Evolutionary conservation across 2,113 vertebrate species (phyloP).

Genomic region (Sinocyclocheilus grahami): DNA sequence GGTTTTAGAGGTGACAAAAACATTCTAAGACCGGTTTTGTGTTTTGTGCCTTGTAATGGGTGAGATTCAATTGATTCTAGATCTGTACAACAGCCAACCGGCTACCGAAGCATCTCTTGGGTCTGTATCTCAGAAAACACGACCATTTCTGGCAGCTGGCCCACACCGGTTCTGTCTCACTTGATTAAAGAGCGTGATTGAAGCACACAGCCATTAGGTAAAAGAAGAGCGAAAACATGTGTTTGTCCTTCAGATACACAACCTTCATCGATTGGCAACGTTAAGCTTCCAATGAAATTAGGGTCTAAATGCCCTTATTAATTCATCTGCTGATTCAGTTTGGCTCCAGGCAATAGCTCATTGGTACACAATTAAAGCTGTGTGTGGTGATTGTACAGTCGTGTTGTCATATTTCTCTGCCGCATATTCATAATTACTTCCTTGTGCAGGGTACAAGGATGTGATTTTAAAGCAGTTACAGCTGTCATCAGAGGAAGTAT

Average conservation of each 20-base stretch:
- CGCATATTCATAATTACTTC: slow-evolving; percentile 65
- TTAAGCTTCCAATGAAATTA: slow-evolving; percentile 67
- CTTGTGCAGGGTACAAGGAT: slow-evolving; percentile 58
- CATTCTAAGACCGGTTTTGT: slow-evolving; percentile 3
- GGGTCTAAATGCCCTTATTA: slow-evolving; percentile 66
- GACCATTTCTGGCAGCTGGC: slow-evolving; percentile 3
- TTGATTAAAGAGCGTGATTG: slow-evolving; percentile 65
- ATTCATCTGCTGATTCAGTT: slow-evolving; percentile 61
- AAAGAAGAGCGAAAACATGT: slow-evolving; percentile 67
- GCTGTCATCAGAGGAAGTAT: slow-evolving; percentile 49
- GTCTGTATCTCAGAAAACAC: slow-evolving; percentile 25
- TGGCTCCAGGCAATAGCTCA: slow-evolving; percentile 50
- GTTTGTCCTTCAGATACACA: slow-evolving; percentile 69
- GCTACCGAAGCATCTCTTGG: slow-evolving; percentile 10
- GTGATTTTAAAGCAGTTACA: slow-evolving; percentile 57
- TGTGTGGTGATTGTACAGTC: slow-evolving; percentile 52
- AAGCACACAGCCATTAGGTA: slow-evolving; percentile 64
- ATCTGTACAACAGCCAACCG: slow-evolving; percentile 1
- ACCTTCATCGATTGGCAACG: slow-evolving; percentile 64
- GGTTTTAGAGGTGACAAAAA: slow-evolving; percentile 20
- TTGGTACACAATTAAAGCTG: slow-evolving; percentile 54
- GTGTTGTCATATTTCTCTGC: slow-evolving; percentile 48
- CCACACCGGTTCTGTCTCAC: slow-evolving; percentile 53
- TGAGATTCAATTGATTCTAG: neutral
- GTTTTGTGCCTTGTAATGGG: slow-evolving; percentile 6